These are phyloP conservation scores for Anadara kagoshimensis DNA, from an alignment of 1,140 invertebrate genomes.

Conservation along the genomic window DNA sequence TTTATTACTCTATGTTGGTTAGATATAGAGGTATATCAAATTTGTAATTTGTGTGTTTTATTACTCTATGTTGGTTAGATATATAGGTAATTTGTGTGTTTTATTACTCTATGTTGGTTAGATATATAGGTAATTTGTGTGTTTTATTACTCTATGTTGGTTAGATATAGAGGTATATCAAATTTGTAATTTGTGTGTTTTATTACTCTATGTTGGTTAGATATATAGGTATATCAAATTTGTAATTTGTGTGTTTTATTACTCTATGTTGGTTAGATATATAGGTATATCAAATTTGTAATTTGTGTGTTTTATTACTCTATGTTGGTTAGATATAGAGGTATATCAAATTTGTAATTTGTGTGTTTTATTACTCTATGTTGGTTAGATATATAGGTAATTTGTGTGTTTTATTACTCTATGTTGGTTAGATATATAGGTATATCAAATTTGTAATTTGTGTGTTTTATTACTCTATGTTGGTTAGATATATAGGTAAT, in stretches of 20 bases:
- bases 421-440: neutral
- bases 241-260: neutral
- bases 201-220: neutral
- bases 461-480: neutral
- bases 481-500: neutral
- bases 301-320: neutral
- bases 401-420: neutral
- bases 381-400: neutral
- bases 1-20: neutral
- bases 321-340: neutral
- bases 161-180: neutral
- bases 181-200: neutral
- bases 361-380: neutral
- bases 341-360: neutral
- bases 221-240: neutral
- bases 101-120: neutral
- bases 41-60: neutral
- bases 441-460: neutral
- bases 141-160: neutral
- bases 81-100: neutral
- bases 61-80: neutral
- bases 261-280: neutral
- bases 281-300: neutral
- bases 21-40: neutral
- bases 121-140: neutral